Evolutionary conservation across 2,113 vertebrate genomes (phyloP), one percentile per base, ranked within the genome.

Genomic region (Nannobrachium achirus): DNA sequence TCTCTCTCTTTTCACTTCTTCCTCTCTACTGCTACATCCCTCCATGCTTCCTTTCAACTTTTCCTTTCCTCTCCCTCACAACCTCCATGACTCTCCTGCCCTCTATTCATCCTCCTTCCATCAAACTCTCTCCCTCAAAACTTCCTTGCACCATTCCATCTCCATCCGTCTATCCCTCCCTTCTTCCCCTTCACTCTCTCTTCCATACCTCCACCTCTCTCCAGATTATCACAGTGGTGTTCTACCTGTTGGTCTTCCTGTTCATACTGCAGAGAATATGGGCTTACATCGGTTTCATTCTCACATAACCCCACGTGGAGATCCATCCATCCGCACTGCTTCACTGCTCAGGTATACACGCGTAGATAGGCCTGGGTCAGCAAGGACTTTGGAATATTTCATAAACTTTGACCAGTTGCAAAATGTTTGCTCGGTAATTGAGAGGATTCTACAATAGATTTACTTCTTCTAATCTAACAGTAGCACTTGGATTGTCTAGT

Each of bases 191-290:
- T 10, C 33, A 7, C 16, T 9, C 13, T n/a, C 48, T 5, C 25
- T 18, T 39, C 48, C 51, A 58, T n/a, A 19, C 53, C 39, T 70
- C 65, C 63, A 4, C 63, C 52, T 63, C 8, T 40, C 65, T 64
- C 7, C 77, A 91, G 89, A 82, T 76, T 44, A 72, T 88, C 63
- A 80, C 65, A 6, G 59, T 91, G 45, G 9, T 89, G 74, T 84
- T 88, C 83, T 91, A 89, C 79, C 70, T 91, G 71, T 4, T 91
- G 67, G 86, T 76, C 70, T 72, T 89, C 71, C 71, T 91, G 78
- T 42, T 87, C 70, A 71, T 91, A 79, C 85, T 91, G 55, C 88
- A 89, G 76, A 82, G 82, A 63, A 52, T 76, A 0, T 91, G 89
- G 86, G 33, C 56, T 68, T 88, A 84, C 70, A 51, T 88, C 20